These are phyloP conservation scores for Brachyptera risi DNA, from an alignment of 2,888 invertebrate species.

Conservation along the genomic window DNA sequence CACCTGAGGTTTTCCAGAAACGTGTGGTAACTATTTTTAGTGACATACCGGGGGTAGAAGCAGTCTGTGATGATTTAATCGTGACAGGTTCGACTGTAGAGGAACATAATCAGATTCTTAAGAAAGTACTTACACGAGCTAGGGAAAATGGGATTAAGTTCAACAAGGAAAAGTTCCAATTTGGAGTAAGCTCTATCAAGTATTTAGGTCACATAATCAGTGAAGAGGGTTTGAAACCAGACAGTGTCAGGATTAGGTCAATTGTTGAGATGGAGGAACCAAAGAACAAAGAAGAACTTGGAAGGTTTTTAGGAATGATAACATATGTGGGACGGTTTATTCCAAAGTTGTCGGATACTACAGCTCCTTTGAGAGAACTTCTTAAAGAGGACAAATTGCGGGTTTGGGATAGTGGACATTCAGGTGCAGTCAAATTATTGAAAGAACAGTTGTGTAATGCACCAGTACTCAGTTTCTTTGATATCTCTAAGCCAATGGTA, in stretches of 20 bases:
- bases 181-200: neutral
- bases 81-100: slow-evolving; percentile 23
- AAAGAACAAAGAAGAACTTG: slow-evolving; percentile 3
- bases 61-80: slow-evolving; percentile 28
- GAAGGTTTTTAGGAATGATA: slow-evolving; percentile 20
- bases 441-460: slow-evolving; percentile 23
- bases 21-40: slow-evolving; percentile 25
- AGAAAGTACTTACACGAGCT: slow-evolving; percentile 17
- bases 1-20: slow-evolving; percentile 28
- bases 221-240: neutral
- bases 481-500: too few relatives aligned
- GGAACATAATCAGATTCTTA: slow-evolving; percentile 27
- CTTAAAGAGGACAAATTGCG: slow-evolving; percentile 12
- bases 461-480: too few relatives aligned
- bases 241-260: neutral
- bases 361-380: slow-evolving; percentile 25
- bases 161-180: slow-evolving; percentile 17
- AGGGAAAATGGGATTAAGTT: slow-evolving; percentile 1
- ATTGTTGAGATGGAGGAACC: neutral
- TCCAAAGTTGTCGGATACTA: slow-evolving; percentile 9
- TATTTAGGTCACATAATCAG: slow-evolving; percentile 12
- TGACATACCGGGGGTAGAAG: slow-evolving; percentile 24
- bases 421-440: slow-evolving; percentile 20
- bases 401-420: slow-evolving; percentile 12
- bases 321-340: slow-evolving; percentile 19